Evolutionary conservation across 2,113 vertebrate species (phyloP).

Genomic region (Pan paniscus): DNA sequence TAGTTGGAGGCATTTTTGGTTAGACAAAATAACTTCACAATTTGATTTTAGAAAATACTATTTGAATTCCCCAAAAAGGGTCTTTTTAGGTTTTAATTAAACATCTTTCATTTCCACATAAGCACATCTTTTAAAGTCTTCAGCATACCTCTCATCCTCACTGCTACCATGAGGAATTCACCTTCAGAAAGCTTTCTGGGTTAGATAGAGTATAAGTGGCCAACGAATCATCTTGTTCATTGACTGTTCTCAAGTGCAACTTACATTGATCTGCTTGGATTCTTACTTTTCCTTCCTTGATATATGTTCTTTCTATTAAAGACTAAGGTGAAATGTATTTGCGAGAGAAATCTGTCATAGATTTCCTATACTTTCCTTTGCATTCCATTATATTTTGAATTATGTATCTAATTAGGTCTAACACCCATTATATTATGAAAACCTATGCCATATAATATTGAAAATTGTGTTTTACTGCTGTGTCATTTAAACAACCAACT

Average conservation of each 20-base stretch:
- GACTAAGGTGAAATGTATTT: background rate
- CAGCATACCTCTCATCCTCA: background rate
- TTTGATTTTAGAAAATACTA: background rate
- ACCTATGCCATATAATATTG: background rate
- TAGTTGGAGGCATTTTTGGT: background rate
- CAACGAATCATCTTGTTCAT: background rate
- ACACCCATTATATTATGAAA: background rate
- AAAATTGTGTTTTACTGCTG: background rate
- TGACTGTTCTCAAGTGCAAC: background rate
- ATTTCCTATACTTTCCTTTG: background rate
- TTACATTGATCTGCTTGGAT: background rate
- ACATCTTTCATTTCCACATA: background rate
- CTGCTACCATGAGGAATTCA: background rate
- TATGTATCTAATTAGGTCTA: background rate
- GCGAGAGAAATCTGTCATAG: background rate
- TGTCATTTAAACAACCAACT: background rate
- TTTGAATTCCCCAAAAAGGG: background rate
- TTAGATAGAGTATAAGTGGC: background rate
- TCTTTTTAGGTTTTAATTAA: background rate
- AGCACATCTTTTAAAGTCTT: background rate
- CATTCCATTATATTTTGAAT: background rate
- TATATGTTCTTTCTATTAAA: background rate
- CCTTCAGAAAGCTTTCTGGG: background rate
- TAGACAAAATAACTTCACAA: background rate
- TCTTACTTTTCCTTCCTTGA: background rate